Conservation (phyloP, 2,797 vertebrate species). For the Lithobates pipiens region DNA sequence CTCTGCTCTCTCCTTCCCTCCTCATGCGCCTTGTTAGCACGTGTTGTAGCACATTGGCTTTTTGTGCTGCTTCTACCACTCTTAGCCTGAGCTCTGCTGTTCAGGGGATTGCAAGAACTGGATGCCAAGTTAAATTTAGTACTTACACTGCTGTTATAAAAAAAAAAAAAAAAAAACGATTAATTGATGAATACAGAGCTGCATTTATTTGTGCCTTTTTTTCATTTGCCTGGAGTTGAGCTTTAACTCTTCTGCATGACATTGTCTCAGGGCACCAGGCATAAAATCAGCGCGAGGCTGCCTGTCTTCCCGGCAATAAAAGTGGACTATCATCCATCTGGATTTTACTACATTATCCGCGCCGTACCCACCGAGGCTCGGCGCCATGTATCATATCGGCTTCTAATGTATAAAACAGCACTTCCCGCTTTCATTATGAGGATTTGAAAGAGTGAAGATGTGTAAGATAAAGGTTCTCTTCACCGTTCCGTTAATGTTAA, state of each 20-base stretch:
- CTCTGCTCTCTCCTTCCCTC: no score
- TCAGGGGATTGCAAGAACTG: no score
- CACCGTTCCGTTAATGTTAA: constrained; percentile 11
- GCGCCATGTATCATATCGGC: background rate
- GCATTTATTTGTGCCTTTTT: background rate
- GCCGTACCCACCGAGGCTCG: background rate
- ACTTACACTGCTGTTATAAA: no score
- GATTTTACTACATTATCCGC: background rate
- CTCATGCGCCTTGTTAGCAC: no score
- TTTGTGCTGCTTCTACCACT: no score
- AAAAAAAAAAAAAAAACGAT: no score
- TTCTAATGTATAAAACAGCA: background rate
- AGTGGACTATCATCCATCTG: background rate
- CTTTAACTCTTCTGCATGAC: background rate
- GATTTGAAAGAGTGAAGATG: constrained; percentile 16
- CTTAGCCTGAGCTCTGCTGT: no score
- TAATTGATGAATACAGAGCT: background rate
- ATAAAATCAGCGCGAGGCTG: background rate
- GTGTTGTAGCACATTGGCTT: no score
- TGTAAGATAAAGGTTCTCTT: background rate
- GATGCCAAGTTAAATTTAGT: no score
- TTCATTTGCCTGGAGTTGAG: background rate
- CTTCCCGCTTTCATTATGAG: constrained; percentile 16
- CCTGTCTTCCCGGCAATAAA: background rate
- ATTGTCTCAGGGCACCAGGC: background rate